Percentiles rank a stretch among this genome's conserved stretches.
Conservation (phyloP, 2,113 vertebrate genomes). For the Mormyrus iriodes region DNA sequence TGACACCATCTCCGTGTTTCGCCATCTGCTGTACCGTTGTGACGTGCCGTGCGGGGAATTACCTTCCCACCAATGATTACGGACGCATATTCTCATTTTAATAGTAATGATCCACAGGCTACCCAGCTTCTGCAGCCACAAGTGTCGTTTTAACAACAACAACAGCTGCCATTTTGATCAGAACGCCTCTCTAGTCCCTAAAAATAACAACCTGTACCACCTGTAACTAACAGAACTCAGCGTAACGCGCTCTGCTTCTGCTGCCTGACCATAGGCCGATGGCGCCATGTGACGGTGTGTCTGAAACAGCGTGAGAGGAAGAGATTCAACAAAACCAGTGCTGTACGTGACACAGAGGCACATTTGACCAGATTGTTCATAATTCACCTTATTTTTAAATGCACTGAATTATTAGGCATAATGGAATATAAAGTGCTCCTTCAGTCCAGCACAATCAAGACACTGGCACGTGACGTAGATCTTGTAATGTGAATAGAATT, state of each 20-base stretch:
- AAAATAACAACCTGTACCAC: not conserved
- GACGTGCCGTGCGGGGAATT: not conserved
- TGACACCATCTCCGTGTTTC: not conserved
- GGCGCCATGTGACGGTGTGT: not conserved
- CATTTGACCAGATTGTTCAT: not conserved
- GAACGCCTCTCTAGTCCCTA: not conserved
- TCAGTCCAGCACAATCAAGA: not conserved
- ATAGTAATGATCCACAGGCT: not conserved
- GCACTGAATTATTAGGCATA: not conserved
- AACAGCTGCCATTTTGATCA: not conserved
- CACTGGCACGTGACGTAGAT: not conserved
- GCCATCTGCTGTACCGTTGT: not conserved
- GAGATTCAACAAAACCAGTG: not conserved
- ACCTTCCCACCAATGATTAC: not conserved
- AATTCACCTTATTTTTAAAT: not conserved
- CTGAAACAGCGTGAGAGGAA: not conserved
- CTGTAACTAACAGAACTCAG: not conserved
- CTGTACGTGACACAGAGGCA: not conserved
- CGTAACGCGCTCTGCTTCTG: not conserved
- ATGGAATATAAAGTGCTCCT: not conserved
- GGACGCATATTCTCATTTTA: not conserved
- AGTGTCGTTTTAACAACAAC: not conserved
- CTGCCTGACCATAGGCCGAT: not conserved
- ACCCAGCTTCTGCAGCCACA: not conserved
- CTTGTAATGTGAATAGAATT: slow-evolving; percentile 46